Evolutionary conservation across 2,888 invertebrate species (phyloP).

Genomic region (Plutella xylostella): DNA sequence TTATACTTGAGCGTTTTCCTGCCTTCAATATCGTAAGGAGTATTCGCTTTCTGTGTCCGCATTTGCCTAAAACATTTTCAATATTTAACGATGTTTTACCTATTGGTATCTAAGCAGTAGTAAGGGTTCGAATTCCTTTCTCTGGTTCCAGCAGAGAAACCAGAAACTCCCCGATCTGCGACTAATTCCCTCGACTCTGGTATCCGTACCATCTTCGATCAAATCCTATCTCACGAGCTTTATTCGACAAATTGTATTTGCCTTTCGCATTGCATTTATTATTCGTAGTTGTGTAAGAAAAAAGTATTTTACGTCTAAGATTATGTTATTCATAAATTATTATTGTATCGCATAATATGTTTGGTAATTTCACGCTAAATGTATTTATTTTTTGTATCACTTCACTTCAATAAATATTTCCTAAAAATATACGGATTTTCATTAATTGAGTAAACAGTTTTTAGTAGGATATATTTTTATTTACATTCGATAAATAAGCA

Average conservation of each 20-base stretch:
- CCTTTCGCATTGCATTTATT: conserved; percentile 6
- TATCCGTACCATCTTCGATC: no score
- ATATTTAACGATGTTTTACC: no score
- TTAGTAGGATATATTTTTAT: no score
- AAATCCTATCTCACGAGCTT: neutral
- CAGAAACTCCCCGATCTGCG: conserved; percentile 41
- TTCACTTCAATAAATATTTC: conserved; percentile 16
- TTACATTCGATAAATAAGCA: no score
- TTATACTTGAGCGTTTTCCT: no score
- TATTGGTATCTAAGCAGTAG: neutral
- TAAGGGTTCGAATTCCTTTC: conserved; percentile 51
- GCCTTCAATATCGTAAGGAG: no score
- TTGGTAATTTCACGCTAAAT: neutral
- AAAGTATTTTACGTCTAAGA: conserved; percentile 1
- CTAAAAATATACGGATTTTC: neutral
- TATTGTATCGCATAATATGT: neutral
- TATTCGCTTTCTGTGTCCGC: no score
- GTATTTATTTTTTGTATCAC: conserved; percentile 15
- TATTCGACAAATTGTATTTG: neutral
- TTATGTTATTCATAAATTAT: neutral
- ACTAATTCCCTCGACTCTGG: neutral
- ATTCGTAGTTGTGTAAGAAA: conserved; percentile 1
- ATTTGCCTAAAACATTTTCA: no score
- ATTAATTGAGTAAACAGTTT: no score
- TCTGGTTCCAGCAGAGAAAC: conserved; percentile 62